A percentile compares a stretch with the other conserved stretches of the same genome.
phyloP scores from a whole-genome alignment of 1,140 invertebrate species.

The Drosophila gunungcola region DNA sequence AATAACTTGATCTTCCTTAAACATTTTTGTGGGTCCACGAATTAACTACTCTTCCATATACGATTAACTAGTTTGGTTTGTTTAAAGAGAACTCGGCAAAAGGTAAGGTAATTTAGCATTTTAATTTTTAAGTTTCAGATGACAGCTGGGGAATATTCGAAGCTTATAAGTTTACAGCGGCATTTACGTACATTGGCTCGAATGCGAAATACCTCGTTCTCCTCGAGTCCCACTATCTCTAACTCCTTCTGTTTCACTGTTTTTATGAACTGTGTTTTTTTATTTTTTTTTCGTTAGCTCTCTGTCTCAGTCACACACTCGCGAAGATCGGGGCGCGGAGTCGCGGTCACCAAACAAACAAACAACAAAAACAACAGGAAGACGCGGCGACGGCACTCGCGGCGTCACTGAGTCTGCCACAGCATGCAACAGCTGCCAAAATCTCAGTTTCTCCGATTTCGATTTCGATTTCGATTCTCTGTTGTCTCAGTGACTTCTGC shows the following conservation, averaged over 20 bases:
- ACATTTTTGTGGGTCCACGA: no score
- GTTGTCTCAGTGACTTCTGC: no score
- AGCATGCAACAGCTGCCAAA: slow-evolving; percentile 77
- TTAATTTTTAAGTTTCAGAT: no score
- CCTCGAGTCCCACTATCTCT: not conserved
- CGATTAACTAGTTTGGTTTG: no score
- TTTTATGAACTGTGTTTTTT: not conserved
- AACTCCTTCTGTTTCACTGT: slow-evolving; percentile 3
- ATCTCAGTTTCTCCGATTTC: slow-evolving; percentile 1
- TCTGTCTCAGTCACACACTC: slow-evolving; percentile 36
- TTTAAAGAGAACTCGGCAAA: no score
- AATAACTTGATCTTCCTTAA: no score
- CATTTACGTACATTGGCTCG: slow-evolving; percentile 31
- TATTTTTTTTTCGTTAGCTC: not conserved
- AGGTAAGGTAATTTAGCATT: no score
- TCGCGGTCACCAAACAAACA: slow-evolving; percentile 39
- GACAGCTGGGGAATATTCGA: slow-evolving; percentile 10
- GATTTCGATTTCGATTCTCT: not conserved
- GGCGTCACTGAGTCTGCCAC: slow-evolving; percentile 74
- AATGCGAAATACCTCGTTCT: slow-evolving; percentile 12
- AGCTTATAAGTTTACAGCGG: slow-evolving; percentile 1
- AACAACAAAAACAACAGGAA: slow-evolving; percentile 55
- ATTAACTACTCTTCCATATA: no score
- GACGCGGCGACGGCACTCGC: slow-evolving; percentile 30
- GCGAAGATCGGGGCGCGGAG: slow-evolving; percentile 56